Conservation (phyloP, 2,797 vertebrate species). For the Gorsachius magnificus region DNA sequence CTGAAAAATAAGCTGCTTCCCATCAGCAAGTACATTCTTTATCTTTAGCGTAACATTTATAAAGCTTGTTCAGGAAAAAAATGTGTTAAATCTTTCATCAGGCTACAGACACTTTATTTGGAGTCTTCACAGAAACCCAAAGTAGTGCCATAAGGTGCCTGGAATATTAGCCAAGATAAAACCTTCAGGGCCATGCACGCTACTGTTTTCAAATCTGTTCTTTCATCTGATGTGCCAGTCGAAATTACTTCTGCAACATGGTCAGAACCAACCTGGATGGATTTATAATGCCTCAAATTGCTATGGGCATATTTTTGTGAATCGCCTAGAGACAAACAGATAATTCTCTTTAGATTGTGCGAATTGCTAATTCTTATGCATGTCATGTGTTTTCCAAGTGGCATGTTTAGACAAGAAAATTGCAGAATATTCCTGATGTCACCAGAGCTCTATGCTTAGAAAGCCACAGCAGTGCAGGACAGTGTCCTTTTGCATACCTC, state of each 20-base stretch:
- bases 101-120: slow-evolving; percentile 63
- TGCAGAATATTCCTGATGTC: slow-evolving; percentile 56
- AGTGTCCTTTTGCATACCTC: background rate
- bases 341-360: slow-evolving; percentile 66
- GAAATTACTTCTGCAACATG: slow-evolving; percentile 79
- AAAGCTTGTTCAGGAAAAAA: slow-evolving; percentile 64
- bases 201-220: slow-evolving; percentile 81
- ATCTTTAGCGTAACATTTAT: slow-evolving; percentile 56
- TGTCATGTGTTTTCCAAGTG: slow-evolving; percentile 62
- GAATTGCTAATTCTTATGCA: slow-evolving; percentile 66
- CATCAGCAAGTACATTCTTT: slow-evolving; percentile 55
- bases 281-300: slow-evolving; percentile 69
- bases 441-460: background rate
- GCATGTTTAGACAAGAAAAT: slow-evolving; percentile 64
- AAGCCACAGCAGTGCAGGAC: background rate
- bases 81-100: slow-evolving; percentile 64
- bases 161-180: slow-evolving; percentile 77
- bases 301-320: slow-evolving; percentile 69
- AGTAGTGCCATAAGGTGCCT: slow-evolving; percentile 71
- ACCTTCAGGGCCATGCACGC: slow-evolving; percentile 72
- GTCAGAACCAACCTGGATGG: slow-evolving; percentile 73
- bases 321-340: slow-evolving; percentile 66
- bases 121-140: slow-evolving; percentile 56
- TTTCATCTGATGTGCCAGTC: slow-evolving; percentile 74
- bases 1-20: slow-evolving; percentile 59